Percentiles rank a stretch among this genome's conserved stretches.
These are phyloP conservation scores for Calyptommatus sinebrachiatus DNA, from an alignment of 2,113 vertebrate genomes.

Conservation along the genomic window DNA sequence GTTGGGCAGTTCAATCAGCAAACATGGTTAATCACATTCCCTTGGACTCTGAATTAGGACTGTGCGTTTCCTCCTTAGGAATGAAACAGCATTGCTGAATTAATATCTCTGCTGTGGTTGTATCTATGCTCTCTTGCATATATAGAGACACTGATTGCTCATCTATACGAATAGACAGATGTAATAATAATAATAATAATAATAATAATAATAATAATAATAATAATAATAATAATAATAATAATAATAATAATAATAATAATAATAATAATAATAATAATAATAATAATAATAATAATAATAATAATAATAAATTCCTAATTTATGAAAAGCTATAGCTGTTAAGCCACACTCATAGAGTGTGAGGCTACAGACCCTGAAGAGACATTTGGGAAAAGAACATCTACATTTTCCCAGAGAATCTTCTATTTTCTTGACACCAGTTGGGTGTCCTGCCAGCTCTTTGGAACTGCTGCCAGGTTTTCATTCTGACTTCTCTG, in stretches of 20 bases:
- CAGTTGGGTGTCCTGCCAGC: constrained; percentile 61
- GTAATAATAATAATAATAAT: no score
- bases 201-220: constrained; percentile 9
- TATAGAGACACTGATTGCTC: constrained; percentile 36
- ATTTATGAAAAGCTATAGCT: constrained; percentile 43
- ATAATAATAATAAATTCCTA: not conserved
- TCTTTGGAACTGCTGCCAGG: constrained; percentile 51
- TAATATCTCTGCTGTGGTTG: constrained; percentile 54
- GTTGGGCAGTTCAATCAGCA: not conserved
- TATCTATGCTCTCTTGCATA: constrained; percentile 48
- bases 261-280: not conserved
- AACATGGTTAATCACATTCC: not conserved
- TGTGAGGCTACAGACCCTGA: constrained; percentile 23
- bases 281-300: no score
- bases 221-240: no score
- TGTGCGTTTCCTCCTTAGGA: constrained; percentile 43
- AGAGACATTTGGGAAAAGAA: constrained; percentile 52
- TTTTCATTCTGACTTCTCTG: constrained; percentile 59
- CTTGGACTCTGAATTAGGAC: not conserved
- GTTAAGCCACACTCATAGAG: constrained; percentile 35
- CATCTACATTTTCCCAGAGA: constrained; percentile 52
- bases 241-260: not conserved
- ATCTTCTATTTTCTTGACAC: constrained; percentile 64
- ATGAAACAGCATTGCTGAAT: constrained; percentile 40
- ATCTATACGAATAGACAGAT: constrained; percentile 44